Conservation (phyloP, 2,113 vertebrate genomes). For the Tympanuchus pallidicinctus region DNA sequence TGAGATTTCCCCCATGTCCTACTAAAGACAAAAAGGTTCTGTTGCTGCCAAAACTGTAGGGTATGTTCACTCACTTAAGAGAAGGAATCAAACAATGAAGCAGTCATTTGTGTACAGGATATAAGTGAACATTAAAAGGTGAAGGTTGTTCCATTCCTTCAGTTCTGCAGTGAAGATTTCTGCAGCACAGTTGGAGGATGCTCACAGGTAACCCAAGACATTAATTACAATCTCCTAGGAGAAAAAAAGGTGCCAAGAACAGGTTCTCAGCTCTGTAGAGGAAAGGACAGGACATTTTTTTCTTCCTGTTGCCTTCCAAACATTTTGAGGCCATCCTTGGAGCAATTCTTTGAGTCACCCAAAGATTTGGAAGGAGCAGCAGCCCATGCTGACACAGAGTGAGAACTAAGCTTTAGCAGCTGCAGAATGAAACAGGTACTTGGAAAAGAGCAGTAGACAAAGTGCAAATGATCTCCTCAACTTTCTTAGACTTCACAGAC, state of each 20-base stretch:
- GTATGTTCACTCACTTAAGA: neutral
- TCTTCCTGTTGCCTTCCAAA: neutral
- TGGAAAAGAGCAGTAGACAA: neutral
- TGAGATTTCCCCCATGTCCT: conserved; percentile 18
- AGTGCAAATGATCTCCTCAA: neutral
- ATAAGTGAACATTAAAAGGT: neutral
- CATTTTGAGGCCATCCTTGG: neutral
- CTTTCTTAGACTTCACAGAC: neutral
- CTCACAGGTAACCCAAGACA: neutral
- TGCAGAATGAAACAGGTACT: neutral
- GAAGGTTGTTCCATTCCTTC: neutral
- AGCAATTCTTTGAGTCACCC: neutral
- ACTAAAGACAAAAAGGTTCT: conserved; percentile 44
- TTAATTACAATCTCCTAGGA: neutral
- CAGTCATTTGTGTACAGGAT: neutral
- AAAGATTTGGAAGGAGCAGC: neutral
- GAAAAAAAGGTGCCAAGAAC: neutral
- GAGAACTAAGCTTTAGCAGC: neutral
- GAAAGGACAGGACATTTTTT: neutral
- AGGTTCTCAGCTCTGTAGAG: neutral
- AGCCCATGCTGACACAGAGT: neutral
- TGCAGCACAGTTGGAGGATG: neutral
- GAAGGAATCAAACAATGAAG: neutral
- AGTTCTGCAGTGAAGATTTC: neutral
- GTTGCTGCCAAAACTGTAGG: conserved; percentile 26